phyloP scores from a whole-genome alignment of 1,140 invertebrate species.

The Drosophila suzukii region DNA sequence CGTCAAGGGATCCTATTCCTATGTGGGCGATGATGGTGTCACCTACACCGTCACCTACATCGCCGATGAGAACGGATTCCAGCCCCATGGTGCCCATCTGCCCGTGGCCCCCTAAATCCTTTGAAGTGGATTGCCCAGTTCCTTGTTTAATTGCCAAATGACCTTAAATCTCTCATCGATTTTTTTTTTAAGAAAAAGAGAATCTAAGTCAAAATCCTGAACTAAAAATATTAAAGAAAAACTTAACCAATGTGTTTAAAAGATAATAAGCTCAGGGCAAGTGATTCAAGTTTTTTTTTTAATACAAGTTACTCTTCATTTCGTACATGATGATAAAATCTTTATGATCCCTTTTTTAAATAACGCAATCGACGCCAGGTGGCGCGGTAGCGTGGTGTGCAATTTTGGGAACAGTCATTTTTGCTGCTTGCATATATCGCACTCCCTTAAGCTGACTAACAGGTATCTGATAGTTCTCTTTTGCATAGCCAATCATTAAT shows the following conservation, averaged over 20 bases:
- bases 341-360: too few relatives aligned
- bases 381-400: too few relatives aligned
- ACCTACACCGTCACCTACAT: constrained; percentile 88
- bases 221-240: constrained; percentile 19
- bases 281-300: too few relatives aligned
- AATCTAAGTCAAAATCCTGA: constrained; percentile 7
- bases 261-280: too few relatives aligned
- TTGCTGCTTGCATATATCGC: too few relatives aligned
- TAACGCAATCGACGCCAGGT: too few relatives aligned
- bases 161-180: neutral
- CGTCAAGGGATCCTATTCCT: constrained; percentile 86
- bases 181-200: neutral
- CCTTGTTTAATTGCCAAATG: constrained; percentile 36
- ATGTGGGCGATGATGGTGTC: constrained; percentile 87
- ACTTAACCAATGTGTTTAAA: neutral
- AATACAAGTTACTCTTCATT: too few relatives aligned
- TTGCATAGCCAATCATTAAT: too few relatives aligned
- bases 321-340: too few relatives aligned
- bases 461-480: too few relatives aligned
- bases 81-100: constrained; percentile 88
- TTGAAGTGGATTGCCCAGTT: constrained; percentile 1
- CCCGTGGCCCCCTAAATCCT: constrained; percentile 79
- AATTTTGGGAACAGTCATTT: too few relatives aligned
- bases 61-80: constrained; percentile 92
- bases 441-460: too few relatives aligned